Evolutionary conservation across 2,113 vertebrate species (phyloP), one percentile per base, ranked within the genome.

Genomic region (Orientallactaga bullata): DNA sequence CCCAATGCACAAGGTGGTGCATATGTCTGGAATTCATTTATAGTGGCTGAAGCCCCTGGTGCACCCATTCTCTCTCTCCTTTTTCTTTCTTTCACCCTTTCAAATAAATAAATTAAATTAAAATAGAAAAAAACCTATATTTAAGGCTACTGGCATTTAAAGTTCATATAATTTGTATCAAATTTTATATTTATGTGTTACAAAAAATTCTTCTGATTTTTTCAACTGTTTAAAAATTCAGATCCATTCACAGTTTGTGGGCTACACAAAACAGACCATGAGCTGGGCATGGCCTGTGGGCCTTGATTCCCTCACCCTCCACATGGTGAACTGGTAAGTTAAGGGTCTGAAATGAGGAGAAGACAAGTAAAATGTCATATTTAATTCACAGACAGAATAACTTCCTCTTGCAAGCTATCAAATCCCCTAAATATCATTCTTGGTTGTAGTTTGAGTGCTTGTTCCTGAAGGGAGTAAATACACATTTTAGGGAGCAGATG

Each of bases 141-240:
- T 74, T 35, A 82, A 82, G 37, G 15, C 28, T 74, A 84, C 28
- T 81, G 16, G 71, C 42, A 58, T 60, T 93, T 91, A 32, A 91
- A 72, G 90, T 80, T 85, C 16, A 35, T 72, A 16, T 88, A 71
- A 84, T 84, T 71, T 66, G 2, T 73, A 6, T 60, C n/a, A 82
- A 82, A 72, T 63, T 77, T 79, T 81, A 63, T 66, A 91, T 30
- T 81, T 78, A 21, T 55, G 5, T 80, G 35, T 68, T 69, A 72
- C 63, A 82, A 73, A 82, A 92, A 24, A n/a, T 39, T 91, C 20
- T 91, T 69, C 55, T 78, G 9, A 78, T 58, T 51, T 92, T 78
- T 39, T 39, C 24, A 58, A 30, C 9, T n/a, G 20, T 77, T 88
- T 80, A 61, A 84, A 94, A 79, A 37, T 26, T 1, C 73, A 18